Percentiles rank a stretch among this genome's conserved stretches.
These are phyloP conservation scores for Proterorhinus semilunaris DNA, from an alignment of 2,113 vertebrate genomes.

Conservation along the genomic window DNA sequence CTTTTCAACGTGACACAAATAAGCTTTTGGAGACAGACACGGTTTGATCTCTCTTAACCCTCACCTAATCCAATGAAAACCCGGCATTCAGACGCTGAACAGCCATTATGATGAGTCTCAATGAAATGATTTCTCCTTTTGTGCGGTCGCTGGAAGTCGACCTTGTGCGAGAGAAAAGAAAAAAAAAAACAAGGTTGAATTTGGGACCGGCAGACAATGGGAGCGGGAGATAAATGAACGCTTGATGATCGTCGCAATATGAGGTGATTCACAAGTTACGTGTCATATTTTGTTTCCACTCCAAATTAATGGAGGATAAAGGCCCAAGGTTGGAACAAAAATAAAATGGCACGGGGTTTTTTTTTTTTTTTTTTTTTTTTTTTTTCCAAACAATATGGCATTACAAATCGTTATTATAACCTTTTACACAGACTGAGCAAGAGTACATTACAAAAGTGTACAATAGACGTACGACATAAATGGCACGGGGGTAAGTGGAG, in stretches of 20 bases:
- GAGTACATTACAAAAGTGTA: no score
- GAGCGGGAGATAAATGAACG: background rate
- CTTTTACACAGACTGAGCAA: no score
- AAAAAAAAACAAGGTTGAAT: background rate
- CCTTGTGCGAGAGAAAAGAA: background rate
- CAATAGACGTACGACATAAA: no score
- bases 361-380: no score
- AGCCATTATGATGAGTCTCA: background rate
- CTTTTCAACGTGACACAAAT: background rate
- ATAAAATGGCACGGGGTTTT: no score
- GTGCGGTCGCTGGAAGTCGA: background rate
- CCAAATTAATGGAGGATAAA: no score
- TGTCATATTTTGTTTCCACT: background rate
- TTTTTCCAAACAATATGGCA: no score
- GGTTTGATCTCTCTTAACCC: background rate
- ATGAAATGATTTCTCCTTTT: background rate
- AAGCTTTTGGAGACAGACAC: background rate
- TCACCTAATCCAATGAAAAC: background rate
- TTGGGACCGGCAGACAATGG: background rate
- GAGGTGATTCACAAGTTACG: background rate
- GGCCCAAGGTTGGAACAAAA: no score
- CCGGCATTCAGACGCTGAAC: background rate
- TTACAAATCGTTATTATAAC: no score
- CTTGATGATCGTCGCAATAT: background rate
- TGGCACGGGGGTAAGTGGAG: no score